Conservation (phyloP, 2,888 invertebrate species). For the Agonopterix subpropinquella region DNA sequence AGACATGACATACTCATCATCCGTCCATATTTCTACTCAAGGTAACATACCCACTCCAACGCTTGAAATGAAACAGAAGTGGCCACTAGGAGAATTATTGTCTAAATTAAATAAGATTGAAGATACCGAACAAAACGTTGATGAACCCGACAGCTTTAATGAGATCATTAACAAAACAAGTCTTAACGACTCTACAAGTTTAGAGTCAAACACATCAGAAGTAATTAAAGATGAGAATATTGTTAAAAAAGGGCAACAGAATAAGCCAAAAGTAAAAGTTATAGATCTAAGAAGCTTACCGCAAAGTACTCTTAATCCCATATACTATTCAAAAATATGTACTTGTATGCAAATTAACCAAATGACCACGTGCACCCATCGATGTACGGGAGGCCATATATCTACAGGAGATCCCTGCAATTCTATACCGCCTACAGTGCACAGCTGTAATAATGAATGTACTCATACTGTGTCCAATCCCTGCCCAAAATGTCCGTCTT, state of each 20-base stretch:
- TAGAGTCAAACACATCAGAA: not conserved
- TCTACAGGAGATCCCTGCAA: conserved; percentile 13
- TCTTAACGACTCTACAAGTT: not conserved
- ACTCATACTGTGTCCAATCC: not conserved
- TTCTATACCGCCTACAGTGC: conserved; percentile 10
- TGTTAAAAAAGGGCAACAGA: not conserved
- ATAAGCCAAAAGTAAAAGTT: conserved; percentile 27
- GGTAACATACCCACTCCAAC: conserved; percentile 33
- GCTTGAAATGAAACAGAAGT: conserved; percentile 42
- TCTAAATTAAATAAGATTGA: conserved; percentile 14
- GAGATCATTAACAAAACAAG: not conserved
- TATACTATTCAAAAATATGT: conserved; percentile 19
- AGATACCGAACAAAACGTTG: not conserved
- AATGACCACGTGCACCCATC: conserved; percentile 20
- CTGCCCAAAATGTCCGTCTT: not conserved
- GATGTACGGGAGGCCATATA: conserved; percentile 12
- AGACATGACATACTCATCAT: conserved; percentile 23
- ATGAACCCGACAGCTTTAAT: not conserved
- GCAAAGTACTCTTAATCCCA: conserved; percentile 3
- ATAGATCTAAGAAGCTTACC: conserved; percentile 47
- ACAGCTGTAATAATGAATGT: conserved; percentile 12
- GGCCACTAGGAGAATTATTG: conserved; percentile 37
- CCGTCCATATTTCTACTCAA: conserved; percentile 23
- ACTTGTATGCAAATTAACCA: conserved; percentile 27
- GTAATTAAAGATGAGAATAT: not conserved